Conservation (phyloP, 2,797 vertebrate genomes). For the Ctenosaura bakeri region DNA sequence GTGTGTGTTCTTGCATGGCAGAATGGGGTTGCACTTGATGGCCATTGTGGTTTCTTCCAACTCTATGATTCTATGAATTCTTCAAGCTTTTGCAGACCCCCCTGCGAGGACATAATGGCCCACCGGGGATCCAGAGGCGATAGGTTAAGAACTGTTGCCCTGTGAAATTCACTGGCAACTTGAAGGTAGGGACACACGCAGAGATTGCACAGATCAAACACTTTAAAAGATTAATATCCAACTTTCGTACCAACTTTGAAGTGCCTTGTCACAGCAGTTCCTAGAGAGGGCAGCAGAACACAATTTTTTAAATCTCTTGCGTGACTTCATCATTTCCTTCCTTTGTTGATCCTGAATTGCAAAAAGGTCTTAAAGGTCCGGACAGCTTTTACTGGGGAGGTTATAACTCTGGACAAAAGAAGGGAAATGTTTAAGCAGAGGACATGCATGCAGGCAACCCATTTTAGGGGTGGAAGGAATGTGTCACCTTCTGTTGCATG, state of each 20-base stretch:
- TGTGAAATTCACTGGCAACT: neutral
- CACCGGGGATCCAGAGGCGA: too few species aligned
- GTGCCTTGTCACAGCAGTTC: neutral
- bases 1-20: neutral
- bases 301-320: neutral
- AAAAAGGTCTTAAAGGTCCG: neutral
- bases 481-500: neutral
- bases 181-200: neutral
- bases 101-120: too few species aligned
- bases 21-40: neutral
- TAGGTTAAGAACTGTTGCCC: too few species aligned
- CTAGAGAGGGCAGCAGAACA: conserved; percentile 27
- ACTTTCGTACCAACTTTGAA: neutral
- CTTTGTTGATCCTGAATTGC: too few species aligned
- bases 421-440: neutral
- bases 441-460: too few species aligned
- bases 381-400: neutral
- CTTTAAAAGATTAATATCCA: neutral
- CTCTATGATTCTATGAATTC: neutral
- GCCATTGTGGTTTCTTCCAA: neutral
- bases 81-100: too few species aligned
- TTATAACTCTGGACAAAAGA: neutral
- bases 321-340: neutral
- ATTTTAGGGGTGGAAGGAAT: neutral
- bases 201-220: neutral